Evolutionary conservation across 1,140 invertebrate species (phyloP), one percentile per base, ranked within the genome.

Genomic region (Ceratina australensis): DNA sequence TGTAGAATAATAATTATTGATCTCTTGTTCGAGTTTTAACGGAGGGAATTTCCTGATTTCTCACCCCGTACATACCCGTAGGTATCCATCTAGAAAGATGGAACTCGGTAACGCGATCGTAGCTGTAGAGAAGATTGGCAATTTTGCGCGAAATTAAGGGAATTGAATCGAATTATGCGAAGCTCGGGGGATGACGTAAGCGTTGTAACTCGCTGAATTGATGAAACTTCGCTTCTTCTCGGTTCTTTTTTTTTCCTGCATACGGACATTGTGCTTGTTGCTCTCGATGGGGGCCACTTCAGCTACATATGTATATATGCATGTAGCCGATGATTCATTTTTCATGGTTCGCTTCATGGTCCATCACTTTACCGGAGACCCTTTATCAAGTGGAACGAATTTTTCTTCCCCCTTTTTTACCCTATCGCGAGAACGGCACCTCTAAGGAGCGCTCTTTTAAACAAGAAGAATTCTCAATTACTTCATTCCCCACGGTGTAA

Each of bases 151-250:
- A 91, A 90, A 90, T 91, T 89, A 90, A 90, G 87, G 87, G 89
- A 90, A 89, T 91, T 90, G 86, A 90, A 91, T 90, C 86, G 86
- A 91, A 90, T 91, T 90, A 91, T 91, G 90, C 87, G 86, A 87
- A 88, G 89, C 87, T 81, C 33, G 33, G 33, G 33, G 33, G 86
- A 84, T 91, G 90, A 91, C 89, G 88, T 90, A 89, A 91, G 85
- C 79, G 71, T 83, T 86, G 86, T 89, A 90, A 91, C 87, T 90
- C 87, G 89, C 89, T 90, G 88, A 89, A 90, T 90, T 90, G 87
- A 87, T 87, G 89, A 89, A 89, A 89, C n/a, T 16, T 84, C 75
- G 79, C 77, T 79, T 78, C 80, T 81, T 81, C 73, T 67, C 49
- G 68, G 68, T 67, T 24, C 57, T 80, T 77, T 33, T 50, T 72